Base-by-base conservation (phyloP, 2,888 invertebrate genomes). In the Plebejus argus region DNA sequence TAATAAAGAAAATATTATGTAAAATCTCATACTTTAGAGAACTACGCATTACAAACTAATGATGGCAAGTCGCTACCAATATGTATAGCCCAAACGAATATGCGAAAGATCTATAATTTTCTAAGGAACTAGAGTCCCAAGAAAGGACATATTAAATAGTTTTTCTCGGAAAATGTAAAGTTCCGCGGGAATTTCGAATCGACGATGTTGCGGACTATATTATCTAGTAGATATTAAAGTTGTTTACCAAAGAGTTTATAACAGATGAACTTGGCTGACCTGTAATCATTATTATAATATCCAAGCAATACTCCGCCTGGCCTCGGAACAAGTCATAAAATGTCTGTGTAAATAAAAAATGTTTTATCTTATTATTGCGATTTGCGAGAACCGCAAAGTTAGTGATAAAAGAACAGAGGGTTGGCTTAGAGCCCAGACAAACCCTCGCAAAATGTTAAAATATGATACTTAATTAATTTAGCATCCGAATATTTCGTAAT, bases 241-340 rank as follows among this genome's bases (percentile, higher is more conserved):
- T 66, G 66, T 66, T 66, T 66, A 33, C 66, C 28, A 66, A 66
- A 66, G 66, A 66, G 66, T 33, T 66, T 66, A 33, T 33, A 66
- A 33, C 66, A 28, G 28, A 66, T 28, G 66, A 66, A 66, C 28
- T 33, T 66, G 28, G 66, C 66, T 66, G 66, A 66, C 66, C 66
- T 28, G 28, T 66, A 66, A 66, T n/a, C n/a, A n/a, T 66, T 15
- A 66, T 33, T 28, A 66, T 66, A 66, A 66, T 66, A 66, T 66
- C 4, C 23, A 23, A 66, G 28, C 28, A 66, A 33, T 66, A 5
- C 61, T 66, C 66, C 28, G 28, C 15, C 28, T 33, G 15, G 28
- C 15, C 28, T 33, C 28, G 66, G 18, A 66, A 28, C 28, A 28
- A 66, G 66, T 28, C 28, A 66, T 66, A 66, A 66, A 66, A 66